Evolutionary conservation across 2,888 invertebrate genomes (phyloP).

Genomic region (Athetis lepigone): DNA sequence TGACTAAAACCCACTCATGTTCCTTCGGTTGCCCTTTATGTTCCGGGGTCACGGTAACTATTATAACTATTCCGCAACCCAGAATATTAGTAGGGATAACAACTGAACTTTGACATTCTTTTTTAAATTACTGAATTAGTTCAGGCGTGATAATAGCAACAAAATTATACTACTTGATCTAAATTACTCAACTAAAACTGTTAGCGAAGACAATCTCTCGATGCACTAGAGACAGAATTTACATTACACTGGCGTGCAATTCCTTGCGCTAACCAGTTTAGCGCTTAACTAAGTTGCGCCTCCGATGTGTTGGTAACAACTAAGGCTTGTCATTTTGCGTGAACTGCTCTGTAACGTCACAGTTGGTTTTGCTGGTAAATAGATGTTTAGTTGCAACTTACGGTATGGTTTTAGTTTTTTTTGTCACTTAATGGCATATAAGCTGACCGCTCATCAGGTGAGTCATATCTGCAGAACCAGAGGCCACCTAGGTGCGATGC

Average conservation of each 20-base stretch:
- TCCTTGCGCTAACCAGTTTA: slow-evolving; percentile 55
- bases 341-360: slow-evolving; percentile 25
- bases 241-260: slow-evolving; percentile 55
- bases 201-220: slow-evolving; percentile 52
- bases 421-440: too few species aligned
- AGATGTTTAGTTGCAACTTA: not conserved
- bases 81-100: too few species aligned
- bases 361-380: not conserved
- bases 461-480: too few species aligned
- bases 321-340: slow-evolving; percentile 39
- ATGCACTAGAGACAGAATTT: slow-evolving; percentile 49
- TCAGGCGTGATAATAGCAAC: not conserved
- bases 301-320: slow-evolving; percentile 34
- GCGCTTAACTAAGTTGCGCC: slow-evolving; percentile 43
- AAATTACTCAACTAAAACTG: slow-evolving; percentile 48
- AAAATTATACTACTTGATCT: slow-evolving; percentile 4
- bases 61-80: too few species aligned
- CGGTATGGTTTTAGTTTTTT: not conserved
- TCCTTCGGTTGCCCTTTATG: too few species aligned
- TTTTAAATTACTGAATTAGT: not conserved
- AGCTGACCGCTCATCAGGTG: too few species aligned
- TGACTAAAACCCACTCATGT: too few species aligned
- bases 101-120: not conserved
- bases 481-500: too few species aligned
- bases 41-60: too few species aligned